Base-by-base conservation (phyloP, 2,113 vertebrate genomes). In the Tauraco erythrolophus region DNA sequence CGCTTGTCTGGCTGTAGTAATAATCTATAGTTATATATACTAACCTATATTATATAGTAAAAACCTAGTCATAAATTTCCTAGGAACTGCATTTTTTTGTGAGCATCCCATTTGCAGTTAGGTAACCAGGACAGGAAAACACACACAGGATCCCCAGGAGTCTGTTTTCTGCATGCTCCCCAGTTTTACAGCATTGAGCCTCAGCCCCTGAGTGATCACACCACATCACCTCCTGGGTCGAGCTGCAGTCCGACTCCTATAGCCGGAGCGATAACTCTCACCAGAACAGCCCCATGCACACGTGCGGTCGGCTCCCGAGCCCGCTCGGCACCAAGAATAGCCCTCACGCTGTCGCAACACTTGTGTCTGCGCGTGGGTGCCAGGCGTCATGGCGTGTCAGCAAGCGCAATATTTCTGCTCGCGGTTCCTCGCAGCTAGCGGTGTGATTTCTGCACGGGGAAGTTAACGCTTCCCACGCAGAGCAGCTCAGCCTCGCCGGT, bases 141-240 rank as follows among this genome's bases (percentile, higher is more conserved):
- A 37, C 8, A 24, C 19, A 3, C 8, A 9, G 2, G 31, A 31
- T 48, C 64, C 56, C 35, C 4, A 2, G 27, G 48, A 45, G 23
- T 8, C 50, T 31, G 61, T 70, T 31, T 51, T 13, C n/a, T 43
- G 54, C 28, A 4, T n/a, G 7, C 7, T 66, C 51, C 51, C 35
- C 11, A 4, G 1, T 62, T 88, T 82, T 19, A 23, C 23, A 72
- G 51, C 51, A 2, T 10, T 2, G 24, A 74, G 68, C 74, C 51
- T 39, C 87, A 25, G 60, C 79, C 91, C 57, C 50, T 0, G 3
- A 23, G n/a, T 2, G 14, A n/a, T 41, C 14, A 1, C 51, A 7
- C 33, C 0, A 0, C 2, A 0, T 51, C n/a, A 0, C 62, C 48
- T 43, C 57, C 50, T 7, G 17, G 31, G 43, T 4, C 1, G 3